These are phyloP conservation scores for Acanthacorydalis orientalis DNA, from an alignment of 2,888 invertebrate species.

Conservation along the genomic window DNA sequence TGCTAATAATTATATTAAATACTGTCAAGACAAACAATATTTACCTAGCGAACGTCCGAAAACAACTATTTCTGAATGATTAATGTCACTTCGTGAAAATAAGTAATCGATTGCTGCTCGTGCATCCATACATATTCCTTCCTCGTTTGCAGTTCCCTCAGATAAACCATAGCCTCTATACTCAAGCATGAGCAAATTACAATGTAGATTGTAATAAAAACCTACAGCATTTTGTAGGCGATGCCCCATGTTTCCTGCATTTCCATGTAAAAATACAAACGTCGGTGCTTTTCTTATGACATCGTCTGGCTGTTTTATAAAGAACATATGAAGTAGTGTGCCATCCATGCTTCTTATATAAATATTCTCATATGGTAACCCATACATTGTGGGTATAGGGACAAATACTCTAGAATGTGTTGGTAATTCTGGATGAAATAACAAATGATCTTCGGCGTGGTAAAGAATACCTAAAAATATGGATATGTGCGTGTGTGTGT, in stretches of 20 bases:
- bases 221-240: slow-evolving; percentile 77
- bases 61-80: slow-evolving; percentile 67
- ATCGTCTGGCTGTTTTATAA: slow-evolving; percentile 55
- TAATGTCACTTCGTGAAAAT: slow-evolving; percentile 63
- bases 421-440: slow-evolving; percentile 83
- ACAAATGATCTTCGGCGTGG: slow-evolving; percentile 66
- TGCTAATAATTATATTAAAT: slow-evolving; percentile 5
- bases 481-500: neutral
- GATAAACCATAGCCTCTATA: slow-evolving; percentile 91
- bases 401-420: slow-evolving; percentile 77
- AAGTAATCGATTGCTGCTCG: slow-evolving; percentile 76
- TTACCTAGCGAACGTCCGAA: slow-evolving; percentile 79
- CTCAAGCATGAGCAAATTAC: slow-evolving; percentile 84
- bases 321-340: slow-evolving; percentile 61
- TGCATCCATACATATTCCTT: slow-evolving; percentile 75
- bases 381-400: slow-evolving; percentile 70
- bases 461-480: slow-evolving; percentile 55
- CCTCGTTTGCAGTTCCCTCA: slow-evolving; percentile 73
- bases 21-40: slow-evolving; percentile 6
- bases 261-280: slow-evolving; percentile 83
- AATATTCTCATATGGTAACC: slow-evolving; percentile 73
- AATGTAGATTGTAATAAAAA: slow-evolving; percentile 61
- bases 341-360: slow-evolving; percentile 61
- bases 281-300: slow-evolving; percentile 59
- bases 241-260: slow-evolving; percentile 95